phyloP scores from a whole-genome alignment of 2,888 invertebrate species.

The Cristatella mucedo region DNA sequence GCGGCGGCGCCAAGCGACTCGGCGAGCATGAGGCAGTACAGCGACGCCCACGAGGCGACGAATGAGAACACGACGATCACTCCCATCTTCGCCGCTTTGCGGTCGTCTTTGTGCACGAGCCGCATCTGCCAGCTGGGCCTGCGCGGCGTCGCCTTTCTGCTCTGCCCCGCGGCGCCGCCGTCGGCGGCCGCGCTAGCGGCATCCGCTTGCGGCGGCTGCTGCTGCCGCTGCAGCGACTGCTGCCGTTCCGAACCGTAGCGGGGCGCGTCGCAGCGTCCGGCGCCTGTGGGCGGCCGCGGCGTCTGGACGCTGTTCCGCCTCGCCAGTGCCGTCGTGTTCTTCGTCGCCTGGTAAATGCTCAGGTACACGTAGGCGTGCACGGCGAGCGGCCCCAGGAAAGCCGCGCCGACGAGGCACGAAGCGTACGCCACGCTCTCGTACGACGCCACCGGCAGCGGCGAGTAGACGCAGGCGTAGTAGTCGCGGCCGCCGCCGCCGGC shows the following conservation, averaged over 20 bases:
- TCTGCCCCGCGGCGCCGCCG: no score
- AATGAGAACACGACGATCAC: not conserved
- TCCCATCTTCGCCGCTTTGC: constrained; percentile 8
- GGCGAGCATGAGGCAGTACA: no score
- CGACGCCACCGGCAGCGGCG: not conserved
- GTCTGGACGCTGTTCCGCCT: constrained; percentile 7
- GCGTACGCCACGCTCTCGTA: not conserved
- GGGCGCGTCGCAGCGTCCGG: not conserved
- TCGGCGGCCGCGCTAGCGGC: no score
- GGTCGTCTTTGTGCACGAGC: constrained; percentile 7
- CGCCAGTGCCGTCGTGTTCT: constrained; percentile 7
- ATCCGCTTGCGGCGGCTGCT: no score
- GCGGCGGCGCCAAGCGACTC: no score
- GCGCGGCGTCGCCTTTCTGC: not conserved
- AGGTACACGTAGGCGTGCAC: constrained; percentile 2
- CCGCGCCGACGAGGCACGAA: not conserved
- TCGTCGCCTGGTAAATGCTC: constrained; percentile 1
- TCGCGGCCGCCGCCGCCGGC: no score
- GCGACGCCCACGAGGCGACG: no score
- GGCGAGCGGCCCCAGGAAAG: not conserved
- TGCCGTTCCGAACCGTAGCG: no score
- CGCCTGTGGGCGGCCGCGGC: not conserved
- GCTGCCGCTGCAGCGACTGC: not conserved
- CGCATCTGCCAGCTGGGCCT: constrained; percentile 3
- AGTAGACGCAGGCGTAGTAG: not conserved